Evolutionary conservation across 2,797 vertebrate species (phyloP).

Genomic region (Sebastes dallii): DNA sequence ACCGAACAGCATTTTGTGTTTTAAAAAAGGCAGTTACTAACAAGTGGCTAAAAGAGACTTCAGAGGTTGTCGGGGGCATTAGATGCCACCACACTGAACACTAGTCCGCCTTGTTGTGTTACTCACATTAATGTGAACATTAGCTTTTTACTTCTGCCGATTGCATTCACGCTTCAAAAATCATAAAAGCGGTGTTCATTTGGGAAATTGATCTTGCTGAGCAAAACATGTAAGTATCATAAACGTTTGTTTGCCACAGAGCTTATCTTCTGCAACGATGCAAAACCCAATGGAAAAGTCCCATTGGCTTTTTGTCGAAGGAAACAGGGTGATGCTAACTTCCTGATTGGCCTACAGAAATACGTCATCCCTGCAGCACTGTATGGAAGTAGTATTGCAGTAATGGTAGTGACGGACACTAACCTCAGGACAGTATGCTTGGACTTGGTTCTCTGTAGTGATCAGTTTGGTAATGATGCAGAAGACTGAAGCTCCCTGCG

Average conservation of each 20-base stretch:
- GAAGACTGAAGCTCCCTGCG: slow-evolving; percentile 92
- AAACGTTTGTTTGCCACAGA: neutral
- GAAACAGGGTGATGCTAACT: neutral
- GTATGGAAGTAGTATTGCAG: neutral
- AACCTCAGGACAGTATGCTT: slow-evolving; percentile 93
- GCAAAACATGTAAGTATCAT: too few relatives aligned
- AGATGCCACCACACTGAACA: too few relatives aligned
- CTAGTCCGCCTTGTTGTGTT: too few relatives aligned
- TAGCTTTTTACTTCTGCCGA: too few relatives aligned
- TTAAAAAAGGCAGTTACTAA: too few relatives aligned
- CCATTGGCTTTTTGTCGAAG: neutral
- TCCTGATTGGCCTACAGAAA: neutral
- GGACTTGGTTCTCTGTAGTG: slow-evolving; percentile 89
- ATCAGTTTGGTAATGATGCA: slow-evolving; percentile 95
- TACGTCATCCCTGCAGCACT: neutral
- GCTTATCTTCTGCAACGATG: neutral
- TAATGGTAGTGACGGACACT: slow-evolving; percentile 10
- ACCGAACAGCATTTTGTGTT: neutral
- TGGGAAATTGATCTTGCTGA: too few relatives aligned
- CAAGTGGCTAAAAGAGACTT: too few relatives aligned
- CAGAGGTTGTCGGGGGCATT: too few relatives aligned
- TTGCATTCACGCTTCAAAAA: too few relatives aligned
- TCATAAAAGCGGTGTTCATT: too few relatives aligned
- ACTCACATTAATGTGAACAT: too few relatives aligned
- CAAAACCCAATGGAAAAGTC: neutral